Percentiles rank a stretch among this genome's conserved stretches.
Conservation (phyloP, 2,888 invertebrate genomes). For the Polymixis flavicincta region DNA sequence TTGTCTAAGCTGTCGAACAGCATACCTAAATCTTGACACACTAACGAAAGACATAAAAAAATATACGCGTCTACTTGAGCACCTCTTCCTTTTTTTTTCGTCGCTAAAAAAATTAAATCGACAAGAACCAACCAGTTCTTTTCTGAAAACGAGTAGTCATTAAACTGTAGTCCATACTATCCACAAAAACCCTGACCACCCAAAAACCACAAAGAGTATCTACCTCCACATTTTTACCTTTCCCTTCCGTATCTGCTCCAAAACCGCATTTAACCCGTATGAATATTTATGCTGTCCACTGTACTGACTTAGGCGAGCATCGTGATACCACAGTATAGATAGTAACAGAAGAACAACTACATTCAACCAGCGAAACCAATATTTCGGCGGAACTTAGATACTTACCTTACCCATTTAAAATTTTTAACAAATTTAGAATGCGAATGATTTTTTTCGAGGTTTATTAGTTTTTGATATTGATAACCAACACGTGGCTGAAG, state of each 20-base stretch:
- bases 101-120: background rate
- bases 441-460: no score
- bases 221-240: constrained; percentile 30
- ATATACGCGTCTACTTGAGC: no score
- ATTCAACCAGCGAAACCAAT: background rate
- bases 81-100: no score
- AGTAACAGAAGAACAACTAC: constrained; percentile 4
- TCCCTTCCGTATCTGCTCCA: constrained; percentile 34
- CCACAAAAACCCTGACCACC: constrained; percentile 8
- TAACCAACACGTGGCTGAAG: no score
- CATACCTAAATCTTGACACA: background rate
- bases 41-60: background rate
- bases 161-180: constrained; percentile 7
- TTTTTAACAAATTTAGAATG: no score
- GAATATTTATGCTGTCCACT: constrained; percentile 59
- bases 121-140: background rate
- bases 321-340: background rate
- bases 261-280: constrained; percentile 53
- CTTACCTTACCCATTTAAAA: no score
- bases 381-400: no score
- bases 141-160: background rate
- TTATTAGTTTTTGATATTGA: no score
- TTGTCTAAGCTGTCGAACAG: no score
- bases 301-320: constrained; percentile 38
- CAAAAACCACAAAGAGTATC: constrained; percentile 12